Base-by-base conservation (phyloP, 2,888 invertebrate genomes). In the Dendrolimus houi region DNA sequence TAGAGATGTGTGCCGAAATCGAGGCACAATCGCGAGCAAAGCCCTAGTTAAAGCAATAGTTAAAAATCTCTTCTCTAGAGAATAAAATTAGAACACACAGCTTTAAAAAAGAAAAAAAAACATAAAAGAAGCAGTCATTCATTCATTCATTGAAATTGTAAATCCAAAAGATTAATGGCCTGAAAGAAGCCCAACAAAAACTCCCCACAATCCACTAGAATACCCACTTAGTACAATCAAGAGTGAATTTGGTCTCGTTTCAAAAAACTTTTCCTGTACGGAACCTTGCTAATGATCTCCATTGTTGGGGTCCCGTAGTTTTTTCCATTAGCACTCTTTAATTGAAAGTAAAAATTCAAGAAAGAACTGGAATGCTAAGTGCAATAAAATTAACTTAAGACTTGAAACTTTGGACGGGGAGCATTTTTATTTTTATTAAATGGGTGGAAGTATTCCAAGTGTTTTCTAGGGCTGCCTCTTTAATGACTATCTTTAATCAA, bases 171-270 rank as follows among this genome's bases (percentile, higher is more conserved):
- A 66, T 68, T 70, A 74, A 74, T 75, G 72, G 67, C 67, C 64
- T 66, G 72, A 66, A 74, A 67, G 64, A 62, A 58, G 65, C 66
- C 65, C 72, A 64, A 65, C 67, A 69, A 70, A 72, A 77, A 75
- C 70, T 67, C 60, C 60, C 64, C 60, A 66, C 69, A 69, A 74
- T 72, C 72, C 68, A 70, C 71, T 53, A 64, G 63, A 75, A 77
- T 69, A 74, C 69, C 64, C 66, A 67, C 71, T 72, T 74, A 74
- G 75, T 75, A 73, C 71, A 81, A 78, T 79, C 73, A 76, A 77
- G 75, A 76, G 77, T 75, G 69, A 79, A 80, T 81, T 81, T 79
- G 73, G 77, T 78, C 66, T 63, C 70, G 74, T 71, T 79, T 79
- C 73, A 74, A 72, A 73, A 77, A 79, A 72, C 68, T 74, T 75